These are phyloP conservation scores for Danio kyathit DNA, from an alignment of 2,797 vertebrate species.

Conservation along the genomic window DNA sequence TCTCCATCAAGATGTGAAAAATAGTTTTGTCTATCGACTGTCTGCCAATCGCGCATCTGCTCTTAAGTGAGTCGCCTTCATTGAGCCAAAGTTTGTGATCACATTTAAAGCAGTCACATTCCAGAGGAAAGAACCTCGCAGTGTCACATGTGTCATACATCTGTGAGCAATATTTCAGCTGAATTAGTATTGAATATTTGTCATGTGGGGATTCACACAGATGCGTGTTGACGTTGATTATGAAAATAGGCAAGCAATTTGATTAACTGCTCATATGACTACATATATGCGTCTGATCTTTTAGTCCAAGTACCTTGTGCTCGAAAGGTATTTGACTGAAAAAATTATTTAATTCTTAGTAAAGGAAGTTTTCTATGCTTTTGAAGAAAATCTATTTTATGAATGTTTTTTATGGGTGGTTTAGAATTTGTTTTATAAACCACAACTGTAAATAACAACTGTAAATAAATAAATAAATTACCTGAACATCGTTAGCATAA, in stretches of 20 bases:
- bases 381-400: background rate
- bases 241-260: conserved; percentile 1
- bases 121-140: conserved; percentile 1
- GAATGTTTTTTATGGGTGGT: background rate
- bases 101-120: conserved; percentile 21
- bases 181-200: conserved; percentile 55
- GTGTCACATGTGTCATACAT: conserved; percentile 55
- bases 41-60: background rate
- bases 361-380: background rate
- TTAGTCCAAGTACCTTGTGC: background rate
- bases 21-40: background rate
- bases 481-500: conserved; percentile 25
- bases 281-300: background rate
- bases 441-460: conserved; percentile 2
- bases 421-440: background rate
- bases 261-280: conserved; percentile 19
- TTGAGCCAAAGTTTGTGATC: background rate
- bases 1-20: conserved; percentile 29
- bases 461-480: conserved; percentile 47
- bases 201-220: conserved; percentile 21
- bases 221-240: conserved; percentile 25
- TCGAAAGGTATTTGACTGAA: background rate
- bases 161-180: conserved; percentile 54
- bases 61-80: background rate
- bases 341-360: background rate